Percentiles rank a stretch among this genome's conserved stretches.
Conservation (phyloP, 2,113 vertebrate species). For the Pheucticus melanocephalus region DNA sequence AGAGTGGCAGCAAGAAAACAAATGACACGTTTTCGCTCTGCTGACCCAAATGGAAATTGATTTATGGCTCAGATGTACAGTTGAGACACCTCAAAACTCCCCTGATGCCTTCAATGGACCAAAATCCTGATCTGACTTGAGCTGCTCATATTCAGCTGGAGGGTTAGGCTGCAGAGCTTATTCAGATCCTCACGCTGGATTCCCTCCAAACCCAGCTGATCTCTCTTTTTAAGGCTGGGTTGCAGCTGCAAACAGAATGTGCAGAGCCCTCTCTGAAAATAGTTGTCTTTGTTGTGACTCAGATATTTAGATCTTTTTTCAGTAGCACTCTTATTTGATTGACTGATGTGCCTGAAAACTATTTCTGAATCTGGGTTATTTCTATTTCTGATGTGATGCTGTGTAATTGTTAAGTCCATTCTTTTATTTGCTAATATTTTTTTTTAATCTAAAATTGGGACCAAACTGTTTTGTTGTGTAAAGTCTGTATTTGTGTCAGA, state of each 20-base stretch:
- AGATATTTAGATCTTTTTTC: conserved; percentile 63
- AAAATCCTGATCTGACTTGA: neutral
- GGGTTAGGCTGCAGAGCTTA: neutral
- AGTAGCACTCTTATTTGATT: conserved; percentile 63
- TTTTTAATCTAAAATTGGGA: conserved; percentile 47
- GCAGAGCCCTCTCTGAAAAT: conserved; percentile 64
- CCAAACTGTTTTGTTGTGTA: conserved; percentile 10
- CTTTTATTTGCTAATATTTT: conserved; percentile 57
- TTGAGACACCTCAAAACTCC: neutral
- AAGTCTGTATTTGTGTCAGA: conserved; percentile 42
- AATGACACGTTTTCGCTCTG: neutral
- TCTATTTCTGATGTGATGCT: conserved; percentile 62
- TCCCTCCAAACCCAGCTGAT: neutral
- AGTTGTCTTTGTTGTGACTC: conserved; percentile 71
- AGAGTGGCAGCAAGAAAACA: neutral
- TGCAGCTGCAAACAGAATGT: conserved; percentile 58
- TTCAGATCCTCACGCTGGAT: neutral
- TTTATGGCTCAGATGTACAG: neutral
- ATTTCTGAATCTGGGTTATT: conserved; percentile 71
- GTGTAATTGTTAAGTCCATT: conserved; percentile 24
- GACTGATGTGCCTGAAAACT: conserved; percentile 65
- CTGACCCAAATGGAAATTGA: neutral
- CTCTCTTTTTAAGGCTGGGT: conserved; percentile 17
- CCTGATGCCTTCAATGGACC: neutral
- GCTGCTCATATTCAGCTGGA: neutral